A percentile compares a stretch with the other conserved stretches of the same genome.
Evolutionary conservation across 2,888 invertebrate genomes (phyloP).

Genomic region (Mythimna pallens): DNA sequence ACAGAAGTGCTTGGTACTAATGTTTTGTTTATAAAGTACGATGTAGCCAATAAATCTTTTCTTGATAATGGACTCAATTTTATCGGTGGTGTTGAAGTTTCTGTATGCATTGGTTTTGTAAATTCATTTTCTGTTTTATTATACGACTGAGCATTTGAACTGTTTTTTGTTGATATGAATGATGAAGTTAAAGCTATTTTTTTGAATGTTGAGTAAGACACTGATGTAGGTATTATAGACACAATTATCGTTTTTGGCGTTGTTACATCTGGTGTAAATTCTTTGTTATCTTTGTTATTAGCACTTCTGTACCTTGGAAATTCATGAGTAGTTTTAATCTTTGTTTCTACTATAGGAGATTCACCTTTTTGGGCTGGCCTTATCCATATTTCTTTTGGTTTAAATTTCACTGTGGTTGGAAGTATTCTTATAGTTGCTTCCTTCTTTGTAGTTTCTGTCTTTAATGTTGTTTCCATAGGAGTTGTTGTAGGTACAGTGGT

Average conservation of each 20-base stretch:
- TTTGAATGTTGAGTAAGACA: slow-evolving; percentile 86
- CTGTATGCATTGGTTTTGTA: slow-evolving; percentile 77
- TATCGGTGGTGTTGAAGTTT: slow-evolving; percentile 69
- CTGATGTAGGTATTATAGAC: slow-evolving; percentile 88
- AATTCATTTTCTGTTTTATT: slow-evolving; percentile 74
- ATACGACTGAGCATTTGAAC: slow-evolving; percentile 64
- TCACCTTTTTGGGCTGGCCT: slow-evolving; percentile 89
- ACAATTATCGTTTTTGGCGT: slow-evolving; percentile 88
- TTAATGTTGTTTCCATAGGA: slow-evolving; percentile 58
- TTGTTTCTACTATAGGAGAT: slow-evolving; percentile 75
- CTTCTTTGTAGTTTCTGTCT: slow-evolving; percentile 73
- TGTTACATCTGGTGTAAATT: slow-evolving; percentile 74
- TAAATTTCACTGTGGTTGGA: slow-evolving; percentile 81
- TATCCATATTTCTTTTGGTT: slow-evolving; percentile 89
- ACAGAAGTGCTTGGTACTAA: slow-evolving; percentile 60
- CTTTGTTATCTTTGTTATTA: slow-evolving; percentile 78
- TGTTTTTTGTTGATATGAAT: slow-evolving; percentile 72
- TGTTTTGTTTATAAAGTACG: slow-evolving; percentile 44
- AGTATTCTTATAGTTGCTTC: slow-evolving; percentile 76
- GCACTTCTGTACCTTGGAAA: slow-evolving; percentile 74
- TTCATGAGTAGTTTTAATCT: slow-evolving; percentile 76
- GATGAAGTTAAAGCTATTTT: slow-evolving; percentile 84
- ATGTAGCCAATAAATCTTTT: slow-evolving; percentile 45
- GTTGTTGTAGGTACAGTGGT: slow-evolving; percentile 45
- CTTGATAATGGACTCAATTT: slow-evolving; percentile 57